Conservation (phyloP, 2,113 vertebrate species). For the Girardinichthys multiradiatus region DNA sequence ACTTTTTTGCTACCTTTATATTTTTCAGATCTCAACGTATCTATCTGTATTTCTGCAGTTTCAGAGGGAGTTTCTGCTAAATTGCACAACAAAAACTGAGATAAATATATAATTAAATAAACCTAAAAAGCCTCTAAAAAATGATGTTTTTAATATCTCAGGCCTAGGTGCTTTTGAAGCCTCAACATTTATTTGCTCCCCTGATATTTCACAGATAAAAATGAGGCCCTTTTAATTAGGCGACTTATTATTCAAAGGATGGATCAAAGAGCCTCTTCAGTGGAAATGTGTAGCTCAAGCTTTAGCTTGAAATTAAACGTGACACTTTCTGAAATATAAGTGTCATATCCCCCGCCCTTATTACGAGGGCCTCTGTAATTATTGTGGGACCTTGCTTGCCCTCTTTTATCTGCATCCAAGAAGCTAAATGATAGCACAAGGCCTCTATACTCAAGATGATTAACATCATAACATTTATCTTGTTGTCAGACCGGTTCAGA, state of each 20-base stretch:
- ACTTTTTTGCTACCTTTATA: not conserved
- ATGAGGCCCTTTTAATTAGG: constrained; percentile 46
- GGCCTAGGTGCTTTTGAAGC: constrained; percentile 28
- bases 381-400: constrained; percentile 29
- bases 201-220: constrained; percentile 47
- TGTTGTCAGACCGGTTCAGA: constrained; percentile 7
- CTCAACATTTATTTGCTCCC: constrained; percentile 21
- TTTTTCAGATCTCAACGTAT: not conserved
- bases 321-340: constrained; percentile 61
- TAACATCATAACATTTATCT: constrained; percentile 26
- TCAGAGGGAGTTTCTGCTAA: not conserved
- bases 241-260: constrained; percentile 45
- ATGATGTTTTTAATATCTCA: constrained; percentile 21
- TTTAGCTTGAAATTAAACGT: constrained; percentile 64
- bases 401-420: constrained; percentile 70
- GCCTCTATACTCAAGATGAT: constrained; percentile 25
- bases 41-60: not conserved
- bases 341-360: constrained; percentile 58
- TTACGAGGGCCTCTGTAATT: constrained; percentile 62
- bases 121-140: not conserved
- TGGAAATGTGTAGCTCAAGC: constrained; percentile 61
- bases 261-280: constrained; percentile 58
- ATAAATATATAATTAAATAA: not conserved
- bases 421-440: constrained; percentile 66
- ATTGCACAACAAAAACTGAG: not conserved